Evolutionary conservation across 2,888 invertebrate genomes (phyloP).

Genomic region (Metallyticus violacea): DNA sequence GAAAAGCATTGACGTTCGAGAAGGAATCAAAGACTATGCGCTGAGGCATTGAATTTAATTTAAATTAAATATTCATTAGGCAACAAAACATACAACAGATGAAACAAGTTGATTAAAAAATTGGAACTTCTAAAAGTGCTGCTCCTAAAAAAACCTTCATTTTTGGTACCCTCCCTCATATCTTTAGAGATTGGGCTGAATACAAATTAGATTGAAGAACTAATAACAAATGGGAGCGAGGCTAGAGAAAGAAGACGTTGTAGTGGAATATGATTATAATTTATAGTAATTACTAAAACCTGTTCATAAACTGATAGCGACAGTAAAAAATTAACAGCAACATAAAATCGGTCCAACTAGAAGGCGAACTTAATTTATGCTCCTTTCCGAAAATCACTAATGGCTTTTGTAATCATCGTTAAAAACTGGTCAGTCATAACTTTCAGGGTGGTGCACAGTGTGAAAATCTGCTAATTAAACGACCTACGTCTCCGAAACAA

Average conservation of each 20-base stretch:
- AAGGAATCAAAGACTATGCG: too few species aligned
- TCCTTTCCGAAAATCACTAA: neutral
- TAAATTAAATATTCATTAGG: too few species aligned
- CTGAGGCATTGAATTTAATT: too few species aligned
- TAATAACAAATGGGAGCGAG: neutral
- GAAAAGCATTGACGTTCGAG: too few species aligned
- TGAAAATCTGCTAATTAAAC: neutral
- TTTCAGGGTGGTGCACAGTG: neutral
- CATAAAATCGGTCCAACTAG: neutral
- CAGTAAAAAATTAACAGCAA: neutral
- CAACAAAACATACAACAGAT: too few species aligned
- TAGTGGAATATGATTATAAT: neutral
- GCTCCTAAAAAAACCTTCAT: too few species aligned
- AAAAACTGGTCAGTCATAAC: neutral
- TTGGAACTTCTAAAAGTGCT: too few species aligned
- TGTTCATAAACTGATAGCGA: neutral
- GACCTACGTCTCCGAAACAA: neutral
- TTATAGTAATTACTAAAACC: neutral
- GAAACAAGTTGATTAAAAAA: too few species aligned
- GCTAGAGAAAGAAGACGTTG: neutral
- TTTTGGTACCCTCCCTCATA: neutral
- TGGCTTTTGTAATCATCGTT: neutral
- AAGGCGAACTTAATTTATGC: neutral
- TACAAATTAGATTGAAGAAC: neutral
- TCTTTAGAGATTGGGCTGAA: neutral